A percentile compares a stretch with the other conserved stretches of the same genome.
phyloP scores from a whole-genome alignment of 2,113 vertebrate genomes.

The Urocitellus parryii region DNA sequence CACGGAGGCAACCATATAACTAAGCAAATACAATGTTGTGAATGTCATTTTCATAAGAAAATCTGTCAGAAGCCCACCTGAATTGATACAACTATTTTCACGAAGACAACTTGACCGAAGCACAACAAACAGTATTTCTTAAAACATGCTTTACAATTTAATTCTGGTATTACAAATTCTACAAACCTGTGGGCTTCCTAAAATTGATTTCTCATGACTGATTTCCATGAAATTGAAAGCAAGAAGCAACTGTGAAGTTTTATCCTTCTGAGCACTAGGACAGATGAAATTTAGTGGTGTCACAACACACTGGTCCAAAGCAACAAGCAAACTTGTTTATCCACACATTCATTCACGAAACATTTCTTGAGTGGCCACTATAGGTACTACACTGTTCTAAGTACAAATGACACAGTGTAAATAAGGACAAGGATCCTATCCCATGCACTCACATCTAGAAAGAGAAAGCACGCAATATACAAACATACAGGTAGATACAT shows the following conservation, averaged over 20 bases:
- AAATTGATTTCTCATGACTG: constrained; percentile 9
- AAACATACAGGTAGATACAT: not conserved
- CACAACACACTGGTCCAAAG: not conserved
- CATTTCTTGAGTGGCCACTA: not conserved
- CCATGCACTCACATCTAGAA: not conserved
- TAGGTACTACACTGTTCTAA: not conserved
- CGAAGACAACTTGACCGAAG: not conserved
- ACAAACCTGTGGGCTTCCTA: not conserved
- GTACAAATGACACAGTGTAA: not conserved
- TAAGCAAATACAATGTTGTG: not conserved
- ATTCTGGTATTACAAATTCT: constrained; percentile 27
- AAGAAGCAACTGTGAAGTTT: not conserved
- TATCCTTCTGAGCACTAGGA: not conserved
- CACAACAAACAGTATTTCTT: constrained; percentile 9
- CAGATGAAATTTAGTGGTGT: not conserved
- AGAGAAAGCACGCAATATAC: not conserved
- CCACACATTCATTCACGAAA: not conserved
- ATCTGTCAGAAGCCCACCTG: not conserved
- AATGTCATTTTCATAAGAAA: constrained; percentile 45
- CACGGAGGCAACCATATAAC: not conserved
- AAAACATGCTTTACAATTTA: not conserved
- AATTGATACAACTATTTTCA: constrained; percentile 1
- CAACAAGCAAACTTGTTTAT: not conserved
- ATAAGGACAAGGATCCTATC: not conserved
- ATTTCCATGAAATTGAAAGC: constrained; percentile 38